Evolutionary conservation across 2,113 vertebrate genomes (phyloP), one percentile per base, ranked within the genome.

Genomic region (Gracilinanus agilis): DNA sequence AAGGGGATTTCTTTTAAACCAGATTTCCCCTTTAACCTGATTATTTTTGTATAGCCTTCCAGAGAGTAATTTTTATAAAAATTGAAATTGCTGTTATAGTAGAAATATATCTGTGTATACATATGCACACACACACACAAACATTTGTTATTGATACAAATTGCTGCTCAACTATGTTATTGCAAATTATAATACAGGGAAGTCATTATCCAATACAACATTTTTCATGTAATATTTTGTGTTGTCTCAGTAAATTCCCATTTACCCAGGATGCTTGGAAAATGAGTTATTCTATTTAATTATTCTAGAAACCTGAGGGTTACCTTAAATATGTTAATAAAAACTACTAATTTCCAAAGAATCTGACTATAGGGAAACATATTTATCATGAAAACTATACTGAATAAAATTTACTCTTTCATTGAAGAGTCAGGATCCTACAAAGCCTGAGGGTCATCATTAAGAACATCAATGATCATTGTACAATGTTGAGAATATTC

Each of bases 311-410:
- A 40, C 55, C 2, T n/a, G 49, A 93, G 29, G 55, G 10, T 89
- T 96, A 90, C 67, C 67, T 83, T 16, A 9, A 3, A 54, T 55
- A 58, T 94, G 29, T 94, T 3, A 83, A 2, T 6, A 91, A 19
- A 11, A 25, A 92, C 90, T 95, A 92, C 24, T 4, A 92, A 53
- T 93, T 90, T 88, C 96, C 54, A 91, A 95, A 92, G 54, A 94
- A 44, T 10, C 91, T 6, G 58, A 89, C 40, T 95, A 0, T 90
- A 56, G 91, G 93, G 40, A 58, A 2, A 90, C 24, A 88, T 92
- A 25, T 24, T 55, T 91, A 67, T 55, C 23, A 55, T 6, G 88
- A 29, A 94, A 44, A 61, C 56, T 9, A 54, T 0, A 53, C 2
- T 91, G 55, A 88, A 55, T 67, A 44, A 54, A 54, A 9, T 53